Conservation (phyloP, 64 coral and sea anemone genomes). For the Anthopleura sola region DNA sequence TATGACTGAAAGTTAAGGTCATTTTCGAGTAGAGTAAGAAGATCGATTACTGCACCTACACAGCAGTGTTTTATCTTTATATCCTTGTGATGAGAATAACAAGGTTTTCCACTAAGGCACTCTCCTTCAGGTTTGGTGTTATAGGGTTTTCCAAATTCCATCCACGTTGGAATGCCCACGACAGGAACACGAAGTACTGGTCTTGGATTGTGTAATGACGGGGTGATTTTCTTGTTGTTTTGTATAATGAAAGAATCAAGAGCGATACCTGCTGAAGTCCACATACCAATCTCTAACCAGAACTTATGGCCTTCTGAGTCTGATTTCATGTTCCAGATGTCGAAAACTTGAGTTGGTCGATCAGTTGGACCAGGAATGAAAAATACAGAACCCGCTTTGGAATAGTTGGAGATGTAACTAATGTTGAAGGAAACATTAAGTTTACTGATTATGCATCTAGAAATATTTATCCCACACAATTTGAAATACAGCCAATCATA, state of each 20-base stretch:
- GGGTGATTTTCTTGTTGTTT: background rate
- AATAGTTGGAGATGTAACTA: background rate
- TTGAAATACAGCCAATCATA: no score
- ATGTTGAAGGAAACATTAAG: background rate
- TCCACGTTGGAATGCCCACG: conserved; percentile 18
- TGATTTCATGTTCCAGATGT: conserved; percentile 17
- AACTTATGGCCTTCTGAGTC: conserved; percentile 28
- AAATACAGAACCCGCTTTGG: background rate
- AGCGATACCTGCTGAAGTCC: conserved; percentile 33
- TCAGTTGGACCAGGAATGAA: background rate
- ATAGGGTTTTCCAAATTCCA: conserved; percentile 18
- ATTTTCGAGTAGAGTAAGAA: conserved; percentile 39
- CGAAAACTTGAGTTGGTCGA: background rate
- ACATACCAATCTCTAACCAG: conserved; percentile 29
- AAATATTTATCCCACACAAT: no score
- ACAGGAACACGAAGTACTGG: conserved; percentile 46
- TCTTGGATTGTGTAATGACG: background rate
- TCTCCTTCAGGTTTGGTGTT: background rate
- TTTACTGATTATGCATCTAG: no score
- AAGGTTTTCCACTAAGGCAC: conserved; percentile 13
- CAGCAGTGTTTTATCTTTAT: conserved; percentile 23
- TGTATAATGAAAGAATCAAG: conserved; percentile 24
- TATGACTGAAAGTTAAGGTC: conserved; percentile 39
- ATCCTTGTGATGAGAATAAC: background rate
- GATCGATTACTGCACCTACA: conserved; percentile 47